Evolutionary conservation across 2,113 vertebrate genomes (phyloP).

Genomic region (Gorilla gorilla): DNA sequence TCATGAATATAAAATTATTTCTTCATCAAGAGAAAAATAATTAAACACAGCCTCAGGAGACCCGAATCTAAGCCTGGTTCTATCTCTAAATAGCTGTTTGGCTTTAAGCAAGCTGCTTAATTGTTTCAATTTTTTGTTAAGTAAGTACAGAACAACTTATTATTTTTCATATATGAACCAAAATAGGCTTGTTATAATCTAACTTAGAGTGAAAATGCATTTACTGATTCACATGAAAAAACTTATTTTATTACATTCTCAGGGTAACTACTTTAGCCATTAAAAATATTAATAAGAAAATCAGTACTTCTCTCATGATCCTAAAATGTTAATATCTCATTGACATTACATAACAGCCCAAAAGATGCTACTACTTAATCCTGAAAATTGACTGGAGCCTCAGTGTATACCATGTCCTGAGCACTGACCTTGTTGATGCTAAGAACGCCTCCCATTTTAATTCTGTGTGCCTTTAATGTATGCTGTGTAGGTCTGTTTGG

Average conservation of each 20-base stretch:
- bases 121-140: neutral
- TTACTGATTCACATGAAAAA: neutral
- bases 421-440: too few species aligned
- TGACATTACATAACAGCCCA: rapidly evolving
- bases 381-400: neutral
- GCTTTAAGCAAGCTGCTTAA: neutral
- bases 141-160: too few species aligned
- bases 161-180: neutral
- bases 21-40: neutral
- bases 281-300: neutral
- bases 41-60: neutral
- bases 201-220: neutral
- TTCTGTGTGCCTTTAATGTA: rapidly evolving
- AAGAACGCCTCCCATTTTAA: neutral
- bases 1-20: neutral
- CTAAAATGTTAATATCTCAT: neutral
- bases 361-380: rapidly evolving
- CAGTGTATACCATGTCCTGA: rapidly evolving
- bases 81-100: neutral
- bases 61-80: neutral
- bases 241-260: neutral
- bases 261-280: neutral
- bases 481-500: rapidly evolving
- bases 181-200: neutral
- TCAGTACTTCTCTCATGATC: neutral